These are phyloP conservation scores for Amblyornis subalaris DNA, from an alignment of 2,113 vertebrate species.

Conservation along the genomic window DNA sequence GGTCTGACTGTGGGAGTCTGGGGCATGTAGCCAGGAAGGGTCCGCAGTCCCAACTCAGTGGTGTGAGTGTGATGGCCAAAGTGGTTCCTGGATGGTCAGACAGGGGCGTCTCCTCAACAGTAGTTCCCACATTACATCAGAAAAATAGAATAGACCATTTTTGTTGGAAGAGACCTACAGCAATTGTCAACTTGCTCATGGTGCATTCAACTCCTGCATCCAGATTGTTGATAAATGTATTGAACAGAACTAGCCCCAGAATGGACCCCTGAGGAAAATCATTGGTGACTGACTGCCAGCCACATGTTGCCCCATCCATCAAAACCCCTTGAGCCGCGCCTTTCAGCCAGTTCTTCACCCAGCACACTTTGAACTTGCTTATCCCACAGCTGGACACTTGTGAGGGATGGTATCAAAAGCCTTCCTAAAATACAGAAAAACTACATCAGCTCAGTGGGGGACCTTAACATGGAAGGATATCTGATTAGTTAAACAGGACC, in stretches of 20 bases:
- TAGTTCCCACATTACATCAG: not conserved
- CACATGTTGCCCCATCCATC: not conserved
- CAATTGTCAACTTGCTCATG: not conserved
- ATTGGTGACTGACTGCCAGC: not conserved
- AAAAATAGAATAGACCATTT: not conserved
- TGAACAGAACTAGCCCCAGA: not conserved
- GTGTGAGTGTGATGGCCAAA: fast-evolving
- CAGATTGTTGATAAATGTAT: not conserved
- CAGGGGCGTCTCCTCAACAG: not conserved
- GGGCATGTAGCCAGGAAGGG: not conserved
- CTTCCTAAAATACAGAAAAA: not conserved
- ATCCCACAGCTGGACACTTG: not conserved
- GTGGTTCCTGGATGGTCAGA: not conserved
- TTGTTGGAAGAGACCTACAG: not conserved
- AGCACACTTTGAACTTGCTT: not conserved
- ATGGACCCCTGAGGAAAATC: not conserved
- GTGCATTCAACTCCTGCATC: not conserved
- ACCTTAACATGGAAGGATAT: not conserved
- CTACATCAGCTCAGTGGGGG: not conserved
- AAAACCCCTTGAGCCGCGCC: not conserved
- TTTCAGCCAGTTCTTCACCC: not conserved
- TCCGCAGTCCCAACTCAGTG: not conserved
- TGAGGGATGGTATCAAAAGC: not conserved
- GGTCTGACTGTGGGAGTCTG: not conserved
- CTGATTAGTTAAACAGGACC: not conserved